phyloP scores from a whole-genome alignment of 2,797 vertebrate species.

The Sebastes hubbsi region DNA sequence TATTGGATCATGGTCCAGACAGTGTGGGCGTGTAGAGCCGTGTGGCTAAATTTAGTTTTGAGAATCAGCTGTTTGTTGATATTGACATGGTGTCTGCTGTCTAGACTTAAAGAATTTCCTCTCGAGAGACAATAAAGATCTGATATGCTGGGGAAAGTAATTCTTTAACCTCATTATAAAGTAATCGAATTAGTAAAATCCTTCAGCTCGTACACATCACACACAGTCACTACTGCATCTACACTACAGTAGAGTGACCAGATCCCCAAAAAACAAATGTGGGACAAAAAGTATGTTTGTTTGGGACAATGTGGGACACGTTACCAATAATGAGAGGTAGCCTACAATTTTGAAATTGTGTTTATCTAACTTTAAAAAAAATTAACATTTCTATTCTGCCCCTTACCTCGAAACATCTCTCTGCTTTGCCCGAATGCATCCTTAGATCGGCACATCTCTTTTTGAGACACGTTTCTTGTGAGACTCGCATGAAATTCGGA shows the following conservation, averaged over 20 bases:
- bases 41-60: background rate
- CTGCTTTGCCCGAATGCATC: too few species aligned
- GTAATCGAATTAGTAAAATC: background rate
- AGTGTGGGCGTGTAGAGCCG: background rate
- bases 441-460: too few species aligned
- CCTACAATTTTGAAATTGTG: too few species aligned
- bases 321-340: too few species aligned
- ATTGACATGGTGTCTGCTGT: background rate
- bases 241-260: background rate
- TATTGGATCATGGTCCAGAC: background rate
- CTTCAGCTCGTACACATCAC: background rate
- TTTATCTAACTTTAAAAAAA: too few species aligned
- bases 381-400: too few species aligned
- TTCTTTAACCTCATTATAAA: conserved; percentile 3
- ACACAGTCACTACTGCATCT: background rate
- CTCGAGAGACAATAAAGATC: background rate
- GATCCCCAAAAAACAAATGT: too few species aligned
- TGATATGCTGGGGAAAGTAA: background rate
- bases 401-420: too few species aligned
- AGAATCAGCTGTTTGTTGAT: conserved; percentile 5
- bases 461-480: too few species aligned
- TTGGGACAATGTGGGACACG: too few species aligned
- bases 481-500: too few species aligned
- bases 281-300: too few species aligned
- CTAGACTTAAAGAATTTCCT: background rate